phyloP scores from a whole-genome alignment of 2,113 vertebrate species.

The Muntiacus muntjak region DNA sequence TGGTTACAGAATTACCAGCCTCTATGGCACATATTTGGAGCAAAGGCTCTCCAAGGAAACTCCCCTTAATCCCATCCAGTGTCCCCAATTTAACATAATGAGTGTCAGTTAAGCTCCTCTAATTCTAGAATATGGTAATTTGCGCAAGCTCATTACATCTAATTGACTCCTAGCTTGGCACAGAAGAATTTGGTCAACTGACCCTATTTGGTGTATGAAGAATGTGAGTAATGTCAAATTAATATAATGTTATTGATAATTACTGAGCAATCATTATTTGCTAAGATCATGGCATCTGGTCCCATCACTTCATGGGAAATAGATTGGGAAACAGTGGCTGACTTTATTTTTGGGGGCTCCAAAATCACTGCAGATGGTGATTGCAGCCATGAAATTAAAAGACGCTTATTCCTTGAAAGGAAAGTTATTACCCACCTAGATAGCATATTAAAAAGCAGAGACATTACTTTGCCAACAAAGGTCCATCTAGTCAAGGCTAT shows the following conservation, averaged over 20 bases:
- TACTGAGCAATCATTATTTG: neutral
- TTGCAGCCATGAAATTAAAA: too few relatives aligned
- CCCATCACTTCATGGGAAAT: too few relatives aligned
- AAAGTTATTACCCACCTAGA: too few relatives aligned
- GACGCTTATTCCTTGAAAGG: too few relatives aligned
- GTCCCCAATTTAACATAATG: neutral
- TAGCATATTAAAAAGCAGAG: too few relatives aligned
- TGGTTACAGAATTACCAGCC: neutral
- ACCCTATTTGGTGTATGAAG: neutral
- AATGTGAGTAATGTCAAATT: neutral
- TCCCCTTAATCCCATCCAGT: neutral
- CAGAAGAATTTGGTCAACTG: neutral
- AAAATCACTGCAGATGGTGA: too few relatives aligned
- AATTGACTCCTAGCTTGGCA: neutral
- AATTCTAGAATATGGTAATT: neutral
- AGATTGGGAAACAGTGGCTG: too few relatives aligned
- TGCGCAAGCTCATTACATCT: neutral
- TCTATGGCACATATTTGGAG: neutral
- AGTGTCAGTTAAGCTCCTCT: neutral
- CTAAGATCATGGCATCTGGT: too few relatives aligned
- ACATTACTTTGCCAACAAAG: too few relatives aligned
- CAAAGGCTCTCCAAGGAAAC: neutral
- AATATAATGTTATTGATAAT: conserved; percentile 33
- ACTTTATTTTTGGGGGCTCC: too few relatives aligned
- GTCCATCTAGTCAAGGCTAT: too few relatives aligned